phyloP scores from a whole-genome alignment of 2,113 vertebrate genomes.

The Daphoenositta chrysoptera region DNA sequence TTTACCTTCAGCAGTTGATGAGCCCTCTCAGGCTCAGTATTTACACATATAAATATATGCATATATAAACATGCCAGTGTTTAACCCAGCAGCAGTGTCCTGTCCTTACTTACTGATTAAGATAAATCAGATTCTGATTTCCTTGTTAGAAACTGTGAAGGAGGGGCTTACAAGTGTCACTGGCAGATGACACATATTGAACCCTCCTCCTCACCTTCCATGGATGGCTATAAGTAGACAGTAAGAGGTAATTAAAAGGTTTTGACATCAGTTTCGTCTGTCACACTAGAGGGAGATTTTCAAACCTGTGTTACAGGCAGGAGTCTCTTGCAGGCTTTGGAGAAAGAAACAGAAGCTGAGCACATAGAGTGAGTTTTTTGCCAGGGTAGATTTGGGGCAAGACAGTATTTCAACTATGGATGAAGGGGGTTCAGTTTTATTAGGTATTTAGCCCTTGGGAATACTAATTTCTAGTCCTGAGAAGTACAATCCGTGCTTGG shows the following conservation, averaged over 20 bases:
- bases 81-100: neutral
- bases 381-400: neutral
- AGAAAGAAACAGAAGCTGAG: neutral
- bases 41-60: neutral
- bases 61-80: neutral
- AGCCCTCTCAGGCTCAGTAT: neutral
- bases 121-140: neutral
- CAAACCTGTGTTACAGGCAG: neutral
- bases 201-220: neutral
- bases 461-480: neutral
- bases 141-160: neutral
- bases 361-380: neutral
- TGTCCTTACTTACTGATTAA: neutral
- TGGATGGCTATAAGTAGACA: accelerated
- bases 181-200: neutral
- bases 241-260: neutral
- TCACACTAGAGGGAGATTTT: neutral
- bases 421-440: neutral
- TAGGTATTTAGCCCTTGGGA: neutral
- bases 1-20: neutral
- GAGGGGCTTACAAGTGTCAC: neutral
- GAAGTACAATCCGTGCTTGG: neutral
- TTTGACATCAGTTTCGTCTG: neutral
- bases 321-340: neutral
- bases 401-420: accelerated